Conservation (phyloP, 2,797 vertebrate genomes). For the Nannoperca obscura region DNA sequence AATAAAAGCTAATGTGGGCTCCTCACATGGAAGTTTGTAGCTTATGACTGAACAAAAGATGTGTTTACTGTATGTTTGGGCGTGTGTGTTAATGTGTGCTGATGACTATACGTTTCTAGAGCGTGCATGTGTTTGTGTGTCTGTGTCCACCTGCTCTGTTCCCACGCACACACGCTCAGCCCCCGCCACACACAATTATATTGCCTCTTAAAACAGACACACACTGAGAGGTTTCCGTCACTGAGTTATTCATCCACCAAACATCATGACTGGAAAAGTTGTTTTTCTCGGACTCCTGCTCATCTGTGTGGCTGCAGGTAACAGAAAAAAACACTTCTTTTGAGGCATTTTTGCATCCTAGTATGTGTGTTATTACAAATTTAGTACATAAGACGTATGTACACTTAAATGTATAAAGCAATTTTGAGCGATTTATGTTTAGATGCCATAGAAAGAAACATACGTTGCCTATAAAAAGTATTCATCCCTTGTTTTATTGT, state of each 20-base stretch:
- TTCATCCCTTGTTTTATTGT: not conserved
- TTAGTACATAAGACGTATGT: no score
- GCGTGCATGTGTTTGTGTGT: conserved; percentile 40
- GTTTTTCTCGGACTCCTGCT: conserved; percentile 76
- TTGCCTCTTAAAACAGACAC: conserved; percentile 20
- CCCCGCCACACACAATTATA: conserved; percentile 2
- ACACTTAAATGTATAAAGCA: not conserved
- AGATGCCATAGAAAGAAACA: not conserved
- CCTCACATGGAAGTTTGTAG: conserved; percentile 31
- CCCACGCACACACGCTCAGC: conserved; percentile 42
- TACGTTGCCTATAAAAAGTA: not conserved
- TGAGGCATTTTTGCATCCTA: not conserved
- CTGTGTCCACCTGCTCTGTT: conserved; percentile 61
- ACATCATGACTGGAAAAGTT: conserved; percentile 67
- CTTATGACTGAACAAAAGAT: conserved; percentile 40
- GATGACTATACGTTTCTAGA: conserved; percentile 51
- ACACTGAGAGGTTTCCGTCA: conserved; percentile 11
- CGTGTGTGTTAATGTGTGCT: conserved; percentile 20
- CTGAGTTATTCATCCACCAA: conserved; percentile 54
- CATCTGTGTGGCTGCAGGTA: conserved; percentile 75
- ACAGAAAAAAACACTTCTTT: not conserved
- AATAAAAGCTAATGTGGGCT: not conserved
- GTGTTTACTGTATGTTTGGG: conserved; percentile 16
- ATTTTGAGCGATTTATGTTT: not conserved
- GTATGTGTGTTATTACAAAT: not conserved